A percentile compares a stretch with the other conserved stretches of the same genome.
These are phyloP conservation scores for Tinamus major DNA, from an alignment of 2,797 vertebrate genomes.

Conservation along the genomic window DNA sequence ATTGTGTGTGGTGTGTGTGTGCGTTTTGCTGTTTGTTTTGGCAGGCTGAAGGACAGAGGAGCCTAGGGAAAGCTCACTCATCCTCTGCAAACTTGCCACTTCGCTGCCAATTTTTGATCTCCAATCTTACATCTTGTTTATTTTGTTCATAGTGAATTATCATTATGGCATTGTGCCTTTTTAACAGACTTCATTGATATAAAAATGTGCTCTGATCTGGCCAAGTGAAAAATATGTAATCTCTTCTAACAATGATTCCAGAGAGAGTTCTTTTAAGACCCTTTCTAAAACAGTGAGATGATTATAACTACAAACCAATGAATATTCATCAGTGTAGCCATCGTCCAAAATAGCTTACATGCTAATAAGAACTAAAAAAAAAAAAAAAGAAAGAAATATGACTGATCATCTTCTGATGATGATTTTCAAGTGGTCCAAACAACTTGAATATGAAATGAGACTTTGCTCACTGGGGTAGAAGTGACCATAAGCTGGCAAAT, in stretches of 20 bases:
- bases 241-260: constrained; percentile 37
- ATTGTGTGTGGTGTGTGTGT: background rate
- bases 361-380: constrained; percentile 13
- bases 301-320: constrained; percentile 41
- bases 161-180: constrained; percentile 77
- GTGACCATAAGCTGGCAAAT: background rate
- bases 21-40: constrained; percentile 58
- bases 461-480: background rate
- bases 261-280: background rate
- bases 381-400: background rate
- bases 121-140: constrained; percentile 77
- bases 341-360: constrained; percentile 44
- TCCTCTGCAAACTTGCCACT: constrained; percentile 68
- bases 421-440: background rate
- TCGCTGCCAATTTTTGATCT: constrained; percentile 80
- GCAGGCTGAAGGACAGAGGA: constrained; percentile 25
- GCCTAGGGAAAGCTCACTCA: constrained; percentile 53
- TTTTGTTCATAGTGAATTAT: constrained; percentile 79
- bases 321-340: constrained; percentile 33
- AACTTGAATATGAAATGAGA: background rate
- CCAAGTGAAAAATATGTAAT: constrained; percentile 63
- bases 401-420: background rate
- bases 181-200: constrained; percentile 76
- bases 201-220: constrained; percentile 72
- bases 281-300: constrained; percentile 51